phyloP scores from a whole-genome alignment of 1,140 invertebrate genomes.

The Homarus americanus region DNA sequence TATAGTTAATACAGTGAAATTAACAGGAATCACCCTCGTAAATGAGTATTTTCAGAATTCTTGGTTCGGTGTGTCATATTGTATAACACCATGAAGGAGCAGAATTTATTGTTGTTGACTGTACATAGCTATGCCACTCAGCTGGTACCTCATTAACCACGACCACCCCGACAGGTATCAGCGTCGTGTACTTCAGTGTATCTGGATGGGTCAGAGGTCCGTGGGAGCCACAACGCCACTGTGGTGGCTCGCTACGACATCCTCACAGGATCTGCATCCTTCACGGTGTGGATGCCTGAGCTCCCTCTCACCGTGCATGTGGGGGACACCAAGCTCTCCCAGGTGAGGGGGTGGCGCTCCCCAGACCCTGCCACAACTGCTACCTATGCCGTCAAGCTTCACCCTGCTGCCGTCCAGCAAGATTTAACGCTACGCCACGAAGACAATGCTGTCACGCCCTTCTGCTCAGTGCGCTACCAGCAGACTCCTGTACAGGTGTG shows the following conservation, averaged over 20 bases:
- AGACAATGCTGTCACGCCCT: constrained; percentile 75
- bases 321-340: constrained; percentile 91
- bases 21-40: too few species aligned
- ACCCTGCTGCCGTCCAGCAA: not conserved
- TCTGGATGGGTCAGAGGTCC: constrained; percentile 96
- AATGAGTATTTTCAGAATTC: too few species aligned
- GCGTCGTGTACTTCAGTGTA: constrained; percentile 97
- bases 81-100: too few species aligned
- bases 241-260: constrained; percentile 96
- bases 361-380: constrained; percentile 47
- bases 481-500: constrained; percentile 90
- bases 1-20: too few species aligned
- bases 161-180: constrained; percentile 85
- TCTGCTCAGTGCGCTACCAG: constrained; percentile 91
- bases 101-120: too few species aligned
- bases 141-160: too few species aligned
- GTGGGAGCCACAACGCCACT: constrained; percentile 95
- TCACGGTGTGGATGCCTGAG: constrained; percentile 98
- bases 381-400: constrained; percentile 58
- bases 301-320: constrained; percentile 94
- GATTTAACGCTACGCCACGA: constrained; percentile 8
- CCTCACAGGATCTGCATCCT: constrained; percentile 90
- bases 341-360: constrained; percentile 78
- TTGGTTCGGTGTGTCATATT: too few species aligned
- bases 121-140: too few species aligned